Evolutionary conservation across 1,140 invertebrate genomes (phyloP).

Genomic region (Ooceraea biroi): DNA sequence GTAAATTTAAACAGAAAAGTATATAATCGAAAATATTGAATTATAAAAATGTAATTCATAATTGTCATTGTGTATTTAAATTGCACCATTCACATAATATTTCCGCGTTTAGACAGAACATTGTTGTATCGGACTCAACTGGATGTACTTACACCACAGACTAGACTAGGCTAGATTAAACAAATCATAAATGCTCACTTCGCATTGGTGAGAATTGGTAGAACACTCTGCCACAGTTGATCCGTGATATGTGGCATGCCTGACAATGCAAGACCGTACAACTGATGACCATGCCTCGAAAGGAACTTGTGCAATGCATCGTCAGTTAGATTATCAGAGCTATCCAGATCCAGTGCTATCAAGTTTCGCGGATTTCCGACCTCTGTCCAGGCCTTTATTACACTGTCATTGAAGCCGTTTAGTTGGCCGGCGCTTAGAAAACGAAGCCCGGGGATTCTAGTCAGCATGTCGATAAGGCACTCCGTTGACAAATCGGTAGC

Average conservation of each 20-base stretch:
- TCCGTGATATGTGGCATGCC: slow-evolving; percentile 99
- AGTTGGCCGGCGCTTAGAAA: slow-evolving; percentile 98
- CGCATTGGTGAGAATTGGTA: slow-evolving; percentile 95
- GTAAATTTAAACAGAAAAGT: too few species aligned
- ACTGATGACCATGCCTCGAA: slow-evolving; percentile 94
- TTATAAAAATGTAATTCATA: too few species aligned
- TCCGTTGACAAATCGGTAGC: slow-evolving; percentile 98
- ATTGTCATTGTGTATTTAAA: too few species aligned
- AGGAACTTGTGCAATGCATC: slow-evolving; percentile 97
- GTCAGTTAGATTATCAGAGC: slow-evolving; percentile 98
- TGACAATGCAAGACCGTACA: slow-evolving; percentile 94
- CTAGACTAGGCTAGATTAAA: slow-evolving; percentile 1
- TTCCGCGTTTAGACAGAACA: too few species aligned
- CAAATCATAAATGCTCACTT: slow-evolving; percentile 88
- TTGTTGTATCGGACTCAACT: too few species aligned
- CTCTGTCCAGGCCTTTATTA: slow-evolving; percentile 96
- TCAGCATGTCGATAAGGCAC: slow-evolving; percentile 96
- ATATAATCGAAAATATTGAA: too few species aligned
- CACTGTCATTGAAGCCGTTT: slow-evolving; percentile 98
- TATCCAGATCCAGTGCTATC: slow-evolving; percentile 96
- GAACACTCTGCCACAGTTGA: slow-evolving; percentile 97
- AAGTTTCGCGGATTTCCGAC: slow-evolving; percentile 94
- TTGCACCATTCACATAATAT: too few species aligned
- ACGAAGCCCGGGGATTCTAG: slow-evolving; percentile 93
- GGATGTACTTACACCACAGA: too few species aligned